Evolutionary conservation across 2,113 vertebrate species (phyloP).

Genomic region (Pongo pygmaeus): DNA sequence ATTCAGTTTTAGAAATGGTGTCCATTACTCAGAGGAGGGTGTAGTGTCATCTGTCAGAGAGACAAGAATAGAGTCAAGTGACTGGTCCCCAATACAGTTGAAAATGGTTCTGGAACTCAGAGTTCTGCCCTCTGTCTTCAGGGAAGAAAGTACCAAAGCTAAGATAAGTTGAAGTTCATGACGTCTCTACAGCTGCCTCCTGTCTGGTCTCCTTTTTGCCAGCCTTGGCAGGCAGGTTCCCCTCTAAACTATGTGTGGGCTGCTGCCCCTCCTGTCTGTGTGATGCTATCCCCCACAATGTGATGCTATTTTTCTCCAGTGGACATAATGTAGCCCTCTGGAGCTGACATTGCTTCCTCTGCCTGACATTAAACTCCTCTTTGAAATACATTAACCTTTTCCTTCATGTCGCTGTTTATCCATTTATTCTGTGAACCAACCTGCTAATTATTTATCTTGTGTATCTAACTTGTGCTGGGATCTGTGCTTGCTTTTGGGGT

Average conservation of each 20-base stretch:
- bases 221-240: background rate
- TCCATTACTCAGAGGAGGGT: background rate
- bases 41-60: background rate
- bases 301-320: background rate
- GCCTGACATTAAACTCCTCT: background rate
- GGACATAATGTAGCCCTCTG: background rate
- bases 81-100: background rate
- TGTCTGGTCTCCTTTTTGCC: background rate
- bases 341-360: background rate
- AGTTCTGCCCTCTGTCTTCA: background rate
- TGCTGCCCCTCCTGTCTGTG: constrained; percentile 54
- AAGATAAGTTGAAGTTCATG: background rate
- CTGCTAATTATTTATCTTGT: background rate
- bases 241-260: background rate
- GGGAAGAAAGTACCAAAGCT: background rate
- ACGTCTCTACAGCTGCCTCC: background rate
- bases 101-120: background rate
- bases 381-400: background rate
- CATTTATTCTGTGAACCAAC: background rate
- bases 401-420: background rate
- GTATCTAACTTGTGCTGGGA: background rate
- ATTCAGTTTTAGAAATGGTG: background rate
- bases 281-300: constrained; percentile 45
- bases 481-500: background rate
- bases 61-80: background rate